Evolutionary conservation across 2,888 invertebrate species (phyloP).

Genomic region (Tridacna crocea): DNA sequence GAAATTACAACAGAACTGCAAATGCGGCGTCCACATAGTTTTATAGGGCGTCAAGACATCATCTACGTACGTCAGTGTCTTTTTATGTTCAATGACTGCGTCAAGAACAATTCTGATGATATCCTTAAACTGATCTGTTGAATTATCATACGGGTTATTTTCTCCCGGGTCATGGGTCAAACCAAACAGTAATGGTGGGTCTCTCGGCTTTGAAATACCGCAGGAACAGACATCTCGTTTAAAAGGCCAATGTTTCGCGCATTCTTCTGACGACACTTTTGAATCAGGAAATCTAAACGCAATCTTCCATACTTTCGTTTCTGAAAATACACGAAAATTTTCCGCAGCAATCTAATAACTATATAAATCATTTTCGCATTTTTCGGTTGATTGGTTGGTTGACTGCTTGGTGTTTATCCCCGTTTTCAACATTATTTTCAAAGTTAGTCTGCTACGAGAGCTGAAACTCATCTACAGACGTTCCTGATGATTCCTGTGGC

Average conservation of each 20-base stretch:
- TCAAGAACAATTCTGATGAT: slow-evolving; percentile 1
- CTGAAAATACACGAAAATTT: slow-evolving; percentile 4
- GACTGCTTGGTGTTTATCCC: no score
- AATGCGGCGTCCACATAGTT: slow-evolving; percentile 33
- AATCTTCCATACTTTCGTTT: slow-evolving; percentile 27
- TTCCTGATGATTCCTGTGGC: no score
- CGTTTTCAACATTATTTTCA: no score
- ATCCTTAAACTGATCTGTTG: not conserved
- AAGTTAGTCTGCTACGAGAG: no score
- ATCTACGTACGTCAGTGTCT: not conserved
- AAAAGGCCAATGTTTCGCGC: slow-evolving; percentile 9
- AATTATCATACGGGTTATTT: slow-evolving; percentile 7
- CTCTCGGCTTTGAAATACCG: slow-evolving; percentile 19
- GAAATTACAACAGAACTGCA: slow-evolving; percentile 41
- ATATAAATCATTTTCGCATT: slow-evolving; percentile 61
- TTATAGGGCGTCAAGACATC: not conserved
- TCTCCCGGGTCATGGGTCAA: slow-evolving; percentile 38
- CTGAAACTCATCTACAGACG: no score
- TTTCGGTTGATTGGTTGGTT: no score
- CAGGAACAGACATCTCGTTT: slow-evolving; percentile 12
- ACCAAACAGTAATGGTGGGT: slow-evolving; percentile 36
- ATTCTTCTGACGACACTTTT: not conserved
- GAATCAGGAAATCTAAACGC: slow-evolving; percentile 29
- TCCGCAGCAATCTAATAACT: slow-evolving; percentile 44
- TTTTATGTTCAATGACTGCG: slow-evolving; percentile 16